A percentile compares a stretch with the other conserved stretches of the same genome.
Evolutionary conservation across 2,888 invertebrate species (phyloP).

Genomic region (Tetragnatha montana): DNA sequence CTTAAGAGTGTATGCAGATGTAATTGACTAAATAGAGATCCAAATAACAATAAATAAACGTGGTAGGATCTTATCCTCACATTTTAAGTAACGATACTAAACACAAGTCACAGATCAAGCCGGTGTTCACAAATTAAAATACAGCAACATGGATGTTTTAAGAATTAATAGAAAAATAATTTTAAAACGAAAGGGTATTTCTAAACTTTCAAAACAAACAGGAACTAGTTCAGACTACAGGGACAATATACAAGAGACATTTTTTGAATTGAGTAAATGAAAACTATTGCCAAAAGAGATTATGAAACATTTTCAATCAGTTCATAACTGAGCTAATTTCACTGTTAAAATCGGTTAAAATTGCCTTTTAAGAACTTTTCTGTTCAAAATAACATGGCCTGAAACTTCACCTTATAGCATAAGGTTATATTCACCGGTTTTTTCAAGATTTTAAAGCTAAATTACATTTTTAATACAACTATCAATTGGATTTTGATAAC

Average conservation of each 20-base stretch:
- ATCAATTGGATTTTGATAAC: background rate
- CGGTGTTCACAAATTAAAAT: background rate
- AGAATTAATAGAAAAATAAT: background rate
- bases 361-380: no score
- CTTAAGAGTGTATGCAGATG: no score
- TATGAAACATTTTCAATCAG: no score
- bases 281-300: slow-evolving; percentile 21
- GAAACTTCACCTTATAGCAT: background rate
- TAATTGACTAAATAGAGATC: no score
- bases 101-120: background rate
- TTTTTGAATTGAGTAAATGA: slow-evolving; percentile 42
- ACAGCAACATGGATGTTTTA: background rate
- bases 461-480: background rate
- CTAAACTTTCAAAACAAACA: background rate
- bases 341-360: no score
- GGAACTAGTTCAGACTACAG: slow-evolving; percentile 2
- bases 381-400: no score
- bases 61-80: slow-evolving; percentile 2
- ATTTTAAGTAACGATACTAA: background rate
- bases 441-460: background rate
- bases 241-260: slow-evolving; percentile 35
- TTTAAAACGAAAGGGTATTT: background rate
- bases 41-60: slow-evolving; percentile 19
- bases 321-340: no score
- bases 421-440: background rate